These are phyloP conservation scores for Archivesica marissinica DNA, from an alignment of 1,140 invertebrate species.

Conservation along the genomic window DNA sequence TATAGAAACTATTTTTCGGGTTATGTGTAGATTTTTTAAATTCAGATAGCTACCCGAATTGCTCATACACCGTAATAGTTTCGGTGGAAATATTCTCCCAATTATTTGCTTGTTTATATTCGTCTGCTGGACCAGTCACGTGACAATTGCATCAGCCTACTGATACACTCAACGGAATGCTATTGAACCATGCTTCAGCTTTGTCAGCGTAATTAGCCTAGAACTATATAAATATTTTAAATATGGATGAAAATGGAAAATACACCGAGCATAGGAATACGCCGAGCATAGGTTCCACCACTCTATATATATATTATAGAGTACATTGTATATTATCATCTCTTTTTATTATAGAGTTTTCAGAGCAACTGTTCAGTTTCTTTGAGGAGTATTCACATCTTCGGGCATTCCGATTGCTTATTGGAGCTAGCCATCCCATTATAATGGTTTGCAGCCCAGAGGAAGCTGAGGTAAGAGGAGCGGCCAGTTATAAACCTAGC, in stretches of 20 bases:
- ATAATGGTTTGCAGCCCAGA: slow-evolving; percentile 60
- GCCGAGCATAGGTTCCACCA: not conserved
- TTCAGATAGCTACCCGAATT: too few relatives aligned
- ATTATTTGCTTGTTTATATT: too few relatives aligned
- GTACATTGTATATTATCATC: not conserved
- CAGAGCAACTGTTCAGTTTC: slow-evolving; percentile 34
- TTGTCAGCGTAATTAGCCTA: not conserved
- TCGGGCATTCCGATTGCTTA: slow-evolving; percentile 47
- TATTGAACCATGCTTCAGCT: not conserved
- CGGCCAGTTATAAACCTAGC: too few relatives aligned
- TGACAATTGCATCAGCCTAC: too few relatives aligned
- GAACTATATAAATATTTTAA: not conserved
- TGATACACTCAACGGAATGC: too few relatives aligned
- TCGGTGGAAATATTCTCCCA: too few relatives aligned
- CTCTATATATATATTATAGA: not conserved
- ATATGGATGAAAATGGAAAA: not conserved
- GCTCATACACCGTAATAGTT: too few relatives aligned
- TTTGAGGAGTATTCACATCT: slow-evolving; percentile 35
- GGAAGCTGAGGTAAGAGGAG: slow-evolving; percentile 55
- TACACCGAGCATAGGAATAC: not conserved
- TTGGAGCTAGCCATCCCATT: slow-evolving; percentile 54
- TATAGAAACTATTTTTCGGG: too few relatives aligned
- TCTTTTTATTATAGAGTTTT: slow-evolving; percentile 57
- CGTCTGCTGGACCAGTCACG: too few relatives aligned
- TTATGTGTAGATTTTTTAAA: too few relatives aligned